A percentile compares a stretch with the other conserved stretches of the same genome.
These are phyloP conservation scores for Lichenostomus cassidix DNA, from an alignment of 2,113 vertebrate species.

Conservation along the genomic window DNA sequence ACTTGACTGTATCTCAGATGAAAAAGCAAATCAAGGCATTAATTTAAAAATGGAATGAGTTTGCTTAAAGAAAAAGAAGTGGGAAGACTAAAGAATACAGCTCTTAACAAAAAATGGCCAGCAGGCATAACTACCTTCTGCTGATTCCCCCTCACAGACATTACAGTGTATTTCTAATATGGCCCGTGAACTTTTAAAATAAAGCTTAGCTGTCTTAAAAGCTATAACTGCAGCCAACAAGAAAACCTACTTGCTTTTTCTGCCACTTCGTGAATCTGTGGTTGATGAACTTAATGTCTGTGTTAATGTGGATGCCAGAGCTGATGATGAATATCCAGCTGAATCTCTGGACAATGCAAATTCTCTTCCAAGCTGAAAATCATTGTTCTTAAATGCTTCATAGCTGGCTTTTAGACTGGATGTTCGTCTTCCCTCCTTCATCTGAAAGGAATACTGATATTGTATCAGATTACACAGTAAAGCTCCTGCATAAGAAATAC, in stretches of 20 bases:
- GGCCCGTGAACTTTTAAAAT: background rate
- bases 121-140: background rate
- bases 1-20: background rate
- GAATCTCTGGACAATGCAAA: slow-evolving; percentile 89
- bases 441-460: slow-evolving; percentile 74
- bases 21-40: background rate
- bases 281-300: slow-evolving; percentile 86
- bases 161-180: background rate
- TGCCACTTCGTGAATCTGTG: slow-evolving; percentile 89
- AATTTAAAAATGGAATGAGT: background rate
- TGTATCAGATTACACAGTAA: background rate
- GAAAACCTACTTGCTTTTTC: slow-evolving; percentile 93
- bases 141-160: background rate
- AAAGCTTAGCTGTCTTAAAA: background rate
- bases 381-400: slow-evolving; percentile 98
- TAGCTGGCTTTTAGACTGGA: slow-evolving; percentile 97
- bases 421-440: slow-evolving; percentile 96
- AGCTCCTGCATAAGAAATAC: background rate
- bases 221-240: background rate
- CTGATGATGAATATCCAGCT: slow-evolving; percentile 87
- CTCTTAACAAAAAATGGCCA: background rate
- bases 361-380: slow-evolving; percentile 92
- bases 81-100: background rate
- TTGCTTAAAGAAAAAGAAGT: background rate
- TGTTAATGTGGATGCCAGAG: slow-evolving; percentile 93